phyloP scores from a whole-genome alignment of 2,888 invertebrate species.

The Drosophila austrosaltans region DNA sequence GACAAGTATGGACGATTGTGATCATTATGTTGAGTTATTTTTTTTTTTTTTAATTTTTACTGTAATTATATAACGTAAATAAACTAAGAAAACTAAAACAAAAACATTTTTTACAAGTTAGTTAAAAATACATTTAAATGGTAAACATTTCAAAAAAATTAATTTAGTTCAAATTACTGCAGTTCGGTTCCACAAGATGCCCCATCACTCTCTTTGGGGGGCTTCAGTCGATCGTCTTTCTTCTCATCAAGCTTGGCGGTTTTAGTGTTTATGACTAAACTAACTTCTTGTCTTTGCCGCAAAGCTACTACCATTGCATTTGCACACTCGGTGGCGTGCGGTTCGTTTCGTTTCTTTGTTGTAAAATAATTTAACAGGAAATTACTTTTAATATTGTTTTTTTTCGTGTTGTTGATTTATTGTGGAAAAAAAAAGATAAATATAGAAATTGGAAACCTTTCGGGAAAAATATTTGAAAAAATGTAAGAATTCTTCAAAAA shows the following conservation, averaged over 20 bases:
- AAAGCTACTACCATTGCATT: conserved; percentile 67
- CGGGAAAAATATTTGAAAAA: too few species aligned
- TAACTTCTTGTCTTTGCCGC: conserved; percentile 52
- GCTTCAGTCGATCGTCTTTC: conserved; percentile 13
- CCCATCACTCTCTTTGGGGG: too few species aligned
- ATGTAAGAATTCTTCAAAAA: neutral
- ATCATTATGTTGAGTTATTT: too few species aligned
- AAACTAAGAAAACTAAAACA: too few species aligned
- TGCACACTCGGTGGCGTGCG: conserved; percentile 72
- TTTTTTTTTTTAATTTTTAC: too few species aligned
- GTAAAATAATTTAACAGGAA: conserved; percentile 21
- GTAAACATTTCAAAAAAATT: too few species aligned
- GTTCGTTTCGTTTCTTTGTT: conserved; percentile 50
- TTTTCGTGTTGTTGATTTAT: conserved; percentile 15
- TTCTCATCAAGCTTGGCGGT: conserved; percentile 37
- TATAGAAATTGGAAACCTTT: neutral
- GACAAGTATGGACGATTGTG: too few species aligned
- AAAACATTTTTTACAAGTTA: too few species aligned
- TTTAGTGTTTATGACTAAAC: conserved; percentile 42
- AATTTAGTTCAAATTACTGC: too few species aligned
- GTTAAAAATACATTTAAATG: too few species aligned
- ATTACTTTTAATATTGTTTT: neutral
- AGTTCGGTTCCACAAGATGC: too few species aligned
- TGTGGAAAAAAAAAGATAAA: neutral
- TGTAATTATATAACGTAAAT: too few species aligned